Conservation (phyloP, 2,888 invertebrate species). For the Oconnorella tubifera region DNA sequence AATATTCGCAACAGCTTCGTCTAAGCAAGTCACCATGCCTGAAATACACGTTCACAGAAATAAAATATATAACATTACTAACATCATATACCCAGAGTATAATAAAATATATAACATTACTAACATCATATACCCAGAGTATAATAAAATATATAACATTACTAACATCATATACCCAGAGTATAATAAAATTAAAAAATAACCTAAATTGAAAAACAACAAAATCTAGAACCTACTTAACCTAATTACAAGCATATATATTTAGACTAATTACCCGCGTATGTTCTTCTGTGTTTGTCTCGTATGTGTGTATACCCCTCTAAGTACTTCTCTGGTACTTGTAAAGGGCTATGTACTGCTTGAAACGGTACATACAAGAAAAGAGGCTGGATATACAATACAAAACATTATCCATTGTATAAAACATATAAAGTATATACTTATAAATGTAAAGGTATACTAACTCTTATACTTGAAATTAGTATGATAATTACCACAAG, state of each 20-base stretch:
- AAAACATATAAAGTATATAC: neutral
- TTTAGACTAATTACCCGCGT: constrained; percentile 39
- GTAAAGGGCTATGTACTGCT: constrained; percentile 46
- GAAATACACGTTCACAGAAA: constrained; percentile 2
- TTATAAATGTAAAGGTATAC: too few relatives aligned
- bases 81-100: too few relatives aligned
- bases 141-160: too few relatives aligned
- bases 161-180: too few relatives aligned
- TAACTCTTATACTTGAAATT: too few relatives aligned
- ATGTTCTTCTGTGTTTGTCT: constrained; percentile 34
- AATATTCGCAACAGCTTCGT: constrained; percentile 39
- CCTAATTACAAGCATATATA: too few relatives aligned
- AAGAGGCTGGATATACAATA: constrained; percentile 28
- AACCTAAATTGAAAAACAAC: too few relatives aligned
- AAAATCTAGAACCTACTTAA: too few relatives aligned
- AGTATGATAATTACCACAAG: too few relatives aligned
- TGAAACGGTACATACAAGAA: constrained; percentile 43
- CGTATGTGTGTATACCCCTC: constrained; percentile 33
- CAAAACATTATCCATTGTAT: neutral
- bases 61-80: neutral
- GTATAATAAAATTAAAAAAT: too few relatives aligned
- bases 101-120: too few relatives aligned
- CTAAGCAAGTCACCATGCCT: constrained; percentile 39
- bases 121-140: too few relatives aligned
- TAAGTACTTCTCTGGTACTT: constrained; percentile 32